Evolutionary conservation across 2,797 vertebrate species (phyloP), one percentile per base, ranked within the genome.

Genomic region (Acipenser oxyrinchus): DNA sequence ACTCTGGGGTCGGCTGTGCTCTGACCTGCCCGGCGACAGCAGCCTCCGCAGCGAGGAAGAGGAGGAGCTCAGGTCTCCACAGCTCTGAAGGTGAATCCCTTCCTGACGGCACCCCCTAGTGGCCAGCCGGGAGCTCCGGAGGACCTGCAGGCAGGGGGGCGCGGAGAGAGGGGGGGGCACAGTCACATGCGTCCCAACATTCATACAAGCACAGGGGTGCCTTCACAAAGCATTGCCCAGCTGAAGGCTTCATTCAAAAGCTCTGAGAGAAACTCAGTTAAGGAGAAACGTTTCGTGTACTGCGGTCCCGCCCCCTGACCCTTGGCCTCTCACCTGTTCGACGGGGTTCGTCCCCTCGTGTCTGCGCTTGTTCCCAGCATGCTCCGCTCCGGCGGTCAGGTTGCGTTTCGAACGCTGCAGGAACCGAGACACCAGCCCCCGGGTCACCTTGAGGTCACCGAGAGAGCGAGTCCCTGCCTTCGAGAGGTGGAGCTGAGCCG

Each of bases 361-460:
- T 49, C 77, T 78, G 51, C 81, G 76, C 66, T 70, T 74, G 73
- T 67, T 87, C 69, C 85, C 91, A 8, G 78, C 66, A 66, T 80
- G 81, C 18, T 95, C 93, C 0, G 67, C 13, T 1, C 89, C 75
- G 0, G 83, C 80, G 0, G 80, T 79, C 1, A 87, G 80, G 76
- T 92, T 91, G 72, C 93, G 90, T 74, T 89, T 95, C 72, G 95
- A 97, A 66, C 94, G 90, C 75, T 95, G 94, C 73, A 99, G 84
- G 78, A 98, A 95, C 71, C 95, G 90, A 73, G 94, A 93, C 81
- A 99, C 85, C 71, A 98, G 80, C 68, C 87, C 91, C 0, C 93
- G 90, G 66, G 94, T 95, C 68, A 92, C 92, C 83, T 99, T 99
- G 15, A 99, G 92, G 80, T 99, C 96, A 55, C 95, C 95, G 1